Evolutionary conservation across 2,888 invertebrate genomes (phyloP).

Genomic region (Rhamnusium bicolor): DNA sequence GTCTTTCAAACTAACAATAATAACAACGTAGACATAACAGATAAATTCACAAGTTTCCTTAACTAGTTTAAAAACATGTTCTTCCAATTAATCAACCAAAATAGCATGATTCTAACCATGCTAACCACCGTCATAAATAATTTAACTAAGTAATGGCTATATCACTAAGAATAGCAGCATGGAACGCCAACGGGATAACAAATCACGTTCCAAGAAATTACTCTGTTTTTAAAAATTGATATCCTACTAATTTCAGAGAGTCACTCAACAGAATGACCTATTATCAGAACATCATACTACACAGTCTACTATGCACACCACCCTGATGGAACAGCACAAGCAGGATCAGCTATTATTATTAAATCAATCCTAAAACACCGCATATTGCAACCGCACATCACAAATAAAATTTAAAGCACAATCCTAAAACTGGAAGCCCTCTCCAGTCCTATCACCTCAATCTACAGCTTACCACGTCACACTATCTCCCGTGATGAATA

Average conservation of each 20-base stretch:
- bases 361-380: neutral
- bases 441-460: neutral
- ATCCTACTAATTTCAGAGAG: conserved; percentile 9
- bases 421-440: too few relatives aligned
- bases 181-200: conserved; percentile 10
- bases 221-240: neutral
- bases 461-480: conserved; percentile 2
- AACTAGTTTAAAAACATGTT: neutral
- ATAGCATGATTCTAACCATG: conserved; percentile 21
- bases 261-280: neutral
- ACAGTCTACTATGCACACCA: neutral
- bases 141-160: neutral
- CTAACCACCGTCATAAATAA: neutral
- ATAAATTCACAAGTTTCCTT: neutral
- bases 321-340: conserved; percentile 11
- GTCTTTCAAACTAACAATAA: neutral
- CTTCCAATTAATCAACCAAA: neutral
- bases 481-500: conserved; percentile 4
- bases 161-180: neutral
- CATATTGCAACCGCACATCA: too few relatives aligned
- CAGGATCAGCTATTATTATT: conserved; percentile 1
- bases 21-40: neutral
- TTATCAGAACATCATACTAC: conserved; percentile 10
- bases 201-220: neutral
- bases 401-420: too few relatives aligned